Evolutionary conservation across 2,888 invertebrate genomes (phyloP).

Genomic region (Pterobdella sp.): DNA sequence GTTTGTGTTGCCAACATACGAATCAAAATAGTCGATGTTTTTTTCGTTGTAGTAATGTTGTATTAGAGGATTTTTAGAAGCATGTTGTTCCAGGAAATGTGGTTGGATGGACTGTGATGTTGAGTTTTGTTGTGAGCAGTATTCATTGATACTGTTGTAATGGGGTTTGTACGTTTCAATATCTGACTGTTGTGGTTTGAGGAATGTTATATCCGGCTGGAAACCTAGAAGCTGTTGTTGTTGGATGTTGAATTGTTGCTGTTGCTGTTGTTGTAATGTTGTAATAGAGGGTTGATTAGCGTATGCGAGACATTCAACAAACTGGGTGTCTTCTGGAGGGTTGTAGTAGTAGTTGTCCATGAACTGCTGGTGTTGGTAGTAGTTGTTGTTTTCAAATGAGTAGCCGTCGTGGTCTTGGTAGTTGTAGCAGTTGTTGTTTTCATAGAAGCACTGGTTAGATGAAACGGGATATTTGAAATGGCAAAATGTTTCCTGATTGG

Average conservation of each 20-base stretch:
- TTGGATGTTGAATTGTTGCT: background rate
- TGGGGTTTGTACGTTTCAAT: too few species aligned
- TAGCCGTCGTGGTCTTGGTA: slow-evolving; percentile 2
- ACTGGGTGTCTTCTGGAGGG: background rate
- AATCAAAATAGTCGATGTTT: background rate
- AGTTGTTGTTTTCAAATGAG: slow-evolving; percentile 11
- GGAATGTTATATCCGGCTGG: background rate
- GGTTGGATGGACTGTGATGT: background rate
- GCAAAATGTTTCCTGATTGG: background rate
- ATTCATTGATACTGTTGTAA: background rate
- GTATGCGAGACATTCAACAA: too few species aligned
- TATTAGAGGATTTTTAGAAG: background rate
- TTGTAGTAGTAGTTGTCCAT: background rate
- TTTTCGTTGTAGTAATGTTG: background rate
- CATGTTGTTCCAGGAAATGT: background rate
- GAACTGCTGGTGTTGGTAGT: background rate
- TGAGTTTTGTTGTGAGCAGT: background rate
- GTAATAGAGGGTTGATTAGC: too few species aligned
- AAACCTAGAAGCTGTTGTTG: background rate
- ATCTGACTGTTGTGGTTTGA: background rate
- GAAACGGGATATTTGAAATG: background rate
- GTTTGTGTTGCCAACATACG: background rate
- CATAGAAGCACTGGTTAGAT: background rate
- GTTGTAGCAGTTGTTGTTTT: slow-evolving; percentile 3
- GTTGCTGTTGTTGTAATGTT: background rate